These are phyloP conservation scores for Antheraea mylitta DNA, from an alignment of 1,140 invertebrate species.

Conservation along the genomic window DNA sequence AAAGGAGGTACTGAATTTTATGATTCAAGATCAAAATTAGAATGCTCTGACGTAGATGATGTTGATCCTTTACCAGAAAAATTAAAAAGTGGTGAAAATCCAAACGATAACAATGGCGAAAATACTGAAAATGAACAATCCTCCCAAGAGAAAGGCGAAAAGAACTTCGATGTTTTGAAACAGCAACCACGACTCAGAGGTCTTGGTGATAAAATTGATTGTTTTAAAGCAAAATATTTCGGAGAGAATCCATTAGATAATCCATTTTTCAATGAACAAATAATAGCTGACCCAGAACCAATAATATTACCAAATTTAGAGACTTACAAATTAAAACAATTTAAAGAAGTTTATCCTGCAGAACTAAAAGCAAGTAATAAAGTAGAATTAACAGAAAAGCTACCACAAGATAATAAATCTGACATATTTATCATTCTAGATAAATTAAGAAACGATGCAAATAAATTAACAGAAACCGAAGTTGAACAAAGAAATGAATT, in stretches of 20 bases:
- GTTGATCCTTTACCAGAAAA: slow-evolving; percentile 78
- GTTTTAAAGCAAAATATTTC: slow-evolving; percentile 86
- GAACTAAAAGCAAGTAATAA: slow-evolving; percentile 25
- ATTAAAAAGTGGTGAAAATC: slow-evolving; percentile 67
- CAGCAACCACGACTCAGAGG: slow-evolving; percentile 67
- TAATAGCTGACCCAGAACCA: slow-evolving; percentile 62
- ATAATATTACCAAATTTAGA: slow-evolving; percentile 36
- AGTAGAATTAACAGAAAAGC: slow-evolving; percentile 14
- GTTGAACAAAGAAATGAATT: slow-evolving; percentile 17
- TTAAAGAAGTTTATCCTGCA: slow-evolving; percentile 15
- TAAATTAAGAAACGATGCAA: slow-evolving; percentile 29
- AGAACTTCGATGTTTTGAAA: slow-evolving; percentile 37
- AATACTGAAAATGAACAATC: slow-evolving; percentile 30
- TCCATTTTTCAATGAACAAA: slow-evolving; percentile 84
- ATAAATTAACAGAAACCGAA: slow-evolving; percentile 18
- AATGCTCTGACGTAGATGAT: slow-evolving; percentile 76
- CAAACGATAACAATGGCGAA: slow-evolving; percentile 40
- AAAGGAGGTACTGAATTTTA: slow-evolving; percentile 81
- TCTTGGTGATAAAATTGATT: slow-evolving; percentile 86
- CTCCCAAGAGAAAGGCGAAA: slow-evolving; percentile 26
- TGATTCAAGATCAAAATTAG: slow-evolving; percentile 68
- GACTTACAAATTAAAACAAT: slow-evolving; percentile 30
- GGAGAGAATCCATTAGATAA: slow-evolving; percentile 86
- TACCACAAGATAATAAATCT: slow-evolving; percentile 17
- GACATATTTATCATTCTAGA: slow-evolving; percentile 36